These are phyloP conservation scores for Drosophila ficusphila DNA, from an alignment of 1,140 invertebrate genomes.

Conservation along the genomic window DNA sequence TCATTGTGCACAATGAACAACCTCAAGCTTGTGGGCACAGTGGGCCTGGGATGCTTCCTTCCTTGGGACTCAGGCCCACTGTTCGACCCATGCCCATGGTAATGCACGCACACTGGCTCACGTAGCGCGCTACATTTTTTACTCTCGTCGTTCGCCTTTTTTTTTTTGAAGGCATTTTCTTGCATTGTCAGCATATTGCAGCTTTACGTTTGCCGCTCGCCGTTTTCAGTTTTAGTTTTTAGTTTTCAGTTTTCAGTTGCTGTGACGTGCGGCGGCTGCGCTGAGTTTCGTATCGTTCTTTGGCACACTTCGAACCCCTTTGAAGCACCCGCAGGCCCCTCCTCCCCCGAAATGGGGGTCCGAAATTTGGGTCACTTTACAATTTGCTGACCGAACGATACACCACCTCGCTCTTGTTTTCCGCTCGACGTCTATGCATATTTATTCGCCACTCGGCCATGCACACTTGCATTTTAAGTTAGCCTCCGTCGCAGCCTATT, in stretches of 20 bases:
- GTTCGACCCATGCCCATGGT: constrained; percentile 7
- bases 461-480: constrained; percentile 52
- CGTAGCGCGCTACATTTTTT: constrained; percentile 41
- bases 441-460: constrained; percentile 64
- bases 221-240: constrained; percentile 12
- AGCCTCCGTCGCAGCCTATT: constrained; percentile 58
- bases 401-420: constrained; percentile 52
- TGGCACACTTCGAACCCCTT: constrained; percentile 67
- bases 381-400: constrained; percentile 78
- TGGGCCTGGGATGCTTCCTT: constrained; percentile 10
- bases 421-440: constrained; percentile 47
- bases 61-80: constrained; percentile 37
- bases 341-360: constrained; percentile 9
- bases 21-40: constrained; percentile 7
- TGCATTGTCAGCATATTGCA: constrained; percentile 79
- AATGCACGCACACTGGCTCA: constrained; percentile 55
- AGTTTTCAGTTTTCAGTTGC: constrained; percentile 27
- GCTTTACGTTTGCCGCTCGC: constrained; percentile 34
- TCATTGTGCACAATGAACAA: constrained; percentile 8
- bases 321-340: not conserved
- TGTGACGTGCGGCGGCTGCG: constrained; percentile 57
- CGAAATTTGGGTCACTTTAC: constrained; percentile 78
- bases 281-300: constrained; percentile 57
- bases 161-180: constrained; percentile 73
- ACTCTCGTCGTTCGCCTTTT: constrained; percentile 35